A percentile compares a stretch with the other conserved stretches of the same genome.
Evolutionary conservation across 2,113 vertebrate genomes (phyloP).

Genomic region (Tricholaema leucomelas): DNA sequence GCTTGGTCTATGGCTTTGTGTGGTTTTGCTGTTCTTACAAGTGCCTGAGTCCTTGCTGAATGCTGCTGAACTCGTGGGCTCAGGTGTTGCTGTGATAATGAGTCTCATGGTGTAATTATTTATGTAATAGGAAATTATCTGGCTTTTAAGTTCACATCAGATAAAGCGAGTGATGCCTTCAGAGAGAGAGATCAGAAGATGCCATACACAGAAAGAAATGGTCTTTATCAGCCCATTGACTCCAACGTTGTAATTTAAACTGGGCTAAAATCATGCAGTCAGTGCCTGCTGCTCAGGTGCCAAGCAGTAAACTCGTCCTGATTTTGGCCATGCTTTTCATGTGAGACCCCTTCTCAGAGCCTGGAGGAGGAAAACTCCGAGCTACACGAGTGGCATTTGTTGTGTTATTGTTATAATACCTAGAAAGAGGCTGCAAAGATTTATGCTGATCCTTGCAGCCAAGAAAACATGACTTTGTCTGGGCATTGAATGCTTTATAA

Average conservation of each 20-base stretch:
- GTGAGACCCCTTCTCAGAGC: neutral
- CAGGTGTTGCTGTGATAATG: neutral
- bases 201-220: neutral
- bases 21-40: neutral
- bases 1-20: neutral
- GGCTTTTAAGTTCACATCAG: neutral
- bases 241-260: neutral
- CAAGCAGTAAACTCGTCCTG: neutral
- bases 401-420: accelerated
- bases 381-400: neutral
- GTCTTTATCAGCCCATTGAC: neutral
- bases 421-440: neutral
- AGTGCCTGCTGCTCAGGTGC: neutral
- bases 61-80: neutral
- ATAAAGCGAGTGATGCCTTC: neutral
- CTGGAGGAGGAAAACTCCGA: neutral
- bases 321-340: neutral
- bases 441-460: neutral
- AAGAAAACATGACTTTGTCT: neutral
- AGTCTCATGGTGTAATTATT: slow-evolving; percentile 20
- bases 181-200: neutral
- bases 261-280: neutral
- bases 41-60: neutral
- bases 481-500: neutral
- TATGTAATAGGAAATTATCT: neutral